Conservation (phyloP, 1,140 invertebrate species). For the Nephotettix cincticeps region DNA sequence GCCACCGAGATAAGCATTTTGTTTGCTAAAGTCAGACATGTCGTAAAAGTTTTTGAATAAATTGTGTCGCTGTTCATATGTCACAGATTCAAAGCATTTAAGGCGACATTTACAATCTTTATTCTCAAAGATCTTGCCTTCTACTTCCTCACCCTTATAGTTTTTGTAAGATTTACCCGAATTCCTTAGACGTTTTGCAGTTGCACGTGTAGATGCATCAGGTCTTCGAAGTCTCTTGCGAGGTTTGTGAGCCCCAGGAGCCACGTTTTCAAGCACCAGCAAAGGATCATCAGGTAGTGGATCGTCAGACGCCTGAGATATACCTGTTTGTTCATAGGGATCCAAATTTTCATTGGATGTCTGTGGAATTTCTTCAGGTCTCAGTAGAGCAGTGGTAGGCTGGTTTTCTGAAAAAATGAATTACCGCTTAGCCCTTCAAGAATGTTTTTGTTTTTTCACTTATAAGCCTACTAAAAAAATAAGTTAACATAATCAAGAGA, state of each 20-base stretch:
- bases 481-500: too few relatives aligned
- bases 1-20: constrained; percentile 9
- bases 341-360: not conserved
- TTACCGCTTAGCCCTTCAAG: too few relatives aligned
- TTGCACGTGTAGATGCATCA: not conserved
- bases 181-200: not conserved
- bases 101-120: not conserved
- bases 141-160: not conserved
- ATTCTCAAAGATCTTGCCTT: constrained; percentile 5
- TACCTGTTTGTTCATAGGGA: not conserved
- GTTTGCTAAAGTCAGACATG: not conserved
- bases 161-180: not conserved
- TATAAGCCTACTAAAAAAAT: too few relatives aligned
- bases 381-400: not conserved
- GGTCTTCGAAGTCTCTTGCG: not conserved
- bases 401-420: too few relatives aligned
- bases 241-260: not conserved
- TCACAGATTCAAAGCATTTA: not conserved
- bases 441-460: too few relatives aligned
- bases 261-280: not conserved
- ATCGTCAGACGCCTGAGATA: not conserved
- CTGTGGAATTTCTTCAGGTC: not conserved
- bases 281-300: constrained; percentile 8
- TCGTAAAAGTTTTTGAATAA: not conserved
- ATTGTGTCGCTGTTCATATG: not conserved